Percentiles rank a stretch among this genome's conserved stretches.
Evolutionary conservation across 2,888 invertebrate genomes (phyloP).

Genomic region (Andrena minutula): DNA sequence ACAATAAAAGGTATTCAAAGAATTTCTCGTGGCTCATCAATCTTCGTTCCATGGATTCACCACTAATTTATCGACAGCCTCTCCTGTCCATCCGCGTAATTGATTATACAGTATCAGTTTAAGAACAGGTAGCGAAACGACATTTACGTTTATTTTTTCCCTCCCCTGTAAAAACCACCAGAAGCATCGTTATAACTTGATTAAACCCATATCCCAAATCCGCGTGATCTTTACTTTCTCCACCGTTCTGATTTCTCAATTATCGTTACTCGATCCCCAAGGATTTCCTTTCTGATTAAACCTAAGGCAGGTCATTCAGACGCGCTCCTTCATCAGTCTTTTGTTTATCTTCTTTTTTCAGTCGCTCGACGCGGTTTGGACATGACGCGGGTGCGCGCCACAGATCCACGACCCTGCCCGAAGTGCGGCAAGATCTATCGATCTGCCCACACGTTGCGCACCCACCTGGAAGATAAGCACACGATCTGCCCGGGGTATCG

Average conservation of each 20-base stretch:
- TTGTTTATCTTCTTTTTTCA: constrained; percentile 68
- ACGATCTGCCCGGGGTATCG: constrained; percentile 97
- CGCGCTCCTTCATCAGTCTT: constrained; percentile 40
- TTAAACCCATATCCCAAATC: not conserved
- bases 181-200: no score
- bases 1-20: constrained; percentile 83
- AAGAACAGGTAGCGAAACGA: no score
- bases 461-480: constrained; percentile 97
- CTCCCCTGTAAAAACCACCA: no score
- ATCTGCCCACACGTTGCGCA: constrained; percentile 95
- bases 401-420: constrained; percentile 96
- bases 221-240: not conserved
- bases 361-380: constrained; percentile 90
- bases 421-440: constrained; percentile 97
- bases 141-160: no score
- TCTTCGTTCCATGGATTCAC: constrained; percentile 47
- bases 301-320: not conserved
- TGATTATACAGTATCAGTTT: not conserved
- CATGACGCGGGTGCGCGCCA: constrained; percentile 94
- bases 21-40: constrained; percentile 58
- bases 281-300: not conserved
- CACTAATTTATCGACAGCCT: not conserved
- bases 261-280: not conserved
- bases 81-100: not conserved
- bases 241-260: not conserved